These are phyloP conservation scores for Phaethon lepturus DNA, from an alignment of 2,113 vertebrate genomes.

Conservation along the genomic window DNA sequence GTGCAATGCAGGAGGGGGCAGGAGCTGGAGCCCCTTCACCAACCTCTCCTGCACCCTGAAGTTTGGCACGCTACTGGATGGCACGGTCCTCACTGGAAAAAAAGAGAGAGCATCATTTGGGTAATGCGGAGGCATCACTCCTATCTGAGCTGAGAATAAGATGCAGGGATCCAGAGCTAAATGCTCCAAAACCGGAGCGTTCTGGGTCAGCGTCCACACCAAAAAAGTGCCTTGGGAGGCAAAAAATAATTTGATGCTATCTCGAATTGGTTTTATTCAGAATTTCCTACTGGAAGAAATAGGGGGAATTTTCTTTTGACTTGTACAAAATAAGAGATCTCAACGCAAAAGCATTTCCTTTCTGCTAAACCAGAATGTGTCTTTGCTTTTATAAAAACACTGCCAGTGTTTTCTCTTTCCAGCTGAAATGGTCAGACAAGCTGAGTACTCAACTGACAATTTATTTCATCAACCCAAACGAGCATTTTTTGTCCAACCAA, in stretches of 20 bases:
- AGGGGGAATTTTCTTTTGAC: background rate
- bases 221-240: background rate
- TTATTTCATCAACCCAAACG: background rate
- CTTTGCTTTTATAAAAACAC: background rate
- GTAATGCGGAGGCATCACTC: background rate
- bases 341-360: background rate
- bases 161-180: background rate
- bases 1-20: background rate
- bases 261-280: background rate
- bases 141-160: background rate
- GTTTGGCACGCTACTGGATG: background rate
- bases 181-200: fast-evolving
- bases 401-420: background rate
- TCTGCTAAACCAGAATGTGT: background rate
- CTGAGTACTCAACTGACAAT: background rate
- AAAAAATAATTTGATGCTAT: background rate
- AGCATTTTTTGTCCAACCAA: background rate
- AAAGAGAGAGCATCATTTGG: background rate
- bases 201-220: background rate
- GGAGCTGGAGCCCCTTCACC: background rate
- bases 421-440: background rate
- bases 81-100: background rate
- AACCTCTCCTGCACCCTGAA: background rate
- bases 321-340: background rate
- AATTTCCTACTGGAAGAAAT: background rate